These are phyloP conservation scores for Nycticryphes semicollaris DNA, from an alignment of 2,113 vertebrate genomes.

Conservation along the genomic window DNA sequence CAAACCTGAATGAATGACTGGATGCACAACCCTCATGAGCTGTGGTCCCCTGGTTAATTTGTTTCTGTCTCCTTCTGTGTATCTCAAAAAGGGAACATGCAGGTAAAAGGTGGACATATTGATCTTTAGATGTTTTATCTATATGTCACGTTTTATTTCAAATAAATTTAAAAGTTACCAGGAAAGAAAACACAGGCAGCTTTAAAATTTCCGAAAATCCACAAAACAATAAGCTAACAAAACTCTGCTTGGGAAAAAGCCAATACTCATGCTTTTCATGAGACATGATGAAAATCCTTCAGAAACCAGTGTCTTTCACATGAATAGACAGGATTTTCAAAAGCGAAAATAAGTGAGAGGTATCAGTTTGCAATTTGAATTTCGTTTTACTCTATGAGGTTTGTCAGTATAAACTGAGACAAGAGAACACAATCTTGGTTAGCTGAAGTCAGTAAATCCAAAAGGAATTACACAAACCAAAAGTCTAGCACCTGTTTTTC, in stretches of 20 bases:
- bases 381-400: not conserved
- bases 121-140: not conserved
- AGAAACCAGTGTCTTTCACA: not conserved
- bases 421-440: not conserved
- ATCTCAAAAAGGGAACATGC: conserved; percentile 16
- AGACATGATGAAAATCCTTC: not conserved
- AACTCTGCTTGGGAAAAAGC: not conserved
- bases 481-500: conserved; percentile 39
- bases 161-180: not conserved
- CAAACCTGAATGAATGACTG: not conserved
- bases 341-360: not conserved
- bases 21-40: not conserved
- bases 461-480: not conserved
- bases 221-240: not conserved
- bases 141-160: conserved; percentile 11
- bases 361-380: not conserved
- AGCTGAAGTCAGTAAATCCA: not conserved
- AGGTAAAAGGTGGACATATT: not conserved
- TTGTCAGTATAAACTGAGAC: not conserved
- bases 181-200: not conserved
- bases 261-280: conserved; percentile 1
- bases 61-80: not conserved
- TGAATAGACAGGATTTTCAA: not conserved
- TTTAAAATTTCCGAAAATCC: not conserved
- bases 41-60: not conserved